These are phyloP conservation scores for Hermetia illucens DNA, from an alignment of 1,140 invertebrate species.

Conservation along the genomic window DNA sequence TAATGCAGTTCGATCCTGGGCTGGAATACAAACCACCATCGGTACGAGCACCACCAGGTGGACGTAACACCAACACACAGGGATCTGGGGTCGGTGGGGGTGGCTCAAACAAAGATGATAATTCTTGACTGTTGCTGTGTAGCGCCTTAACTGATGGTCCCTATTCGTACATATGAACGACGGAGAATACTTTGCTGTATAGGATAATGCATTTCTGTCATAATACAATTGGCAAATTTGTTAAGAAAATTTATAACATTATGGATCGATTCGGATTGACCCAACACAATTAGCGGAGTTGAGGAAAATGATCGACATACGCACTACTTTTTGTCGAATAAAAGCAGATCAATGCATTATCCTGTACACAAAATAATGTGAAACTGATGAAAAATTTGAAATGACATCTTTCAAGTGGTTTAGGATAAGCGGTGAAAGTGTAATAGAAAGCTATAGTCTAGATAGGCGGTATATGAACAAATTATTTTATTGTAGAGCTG, in stretches of 20 bases:
- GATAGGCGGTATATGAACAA: no score
- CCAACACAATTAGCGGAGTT: no score
- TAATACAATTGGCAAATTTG: conserved; percentile 6
- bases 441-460: no score
- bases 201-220: conserved; percentile 23
- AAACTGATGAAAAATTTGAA: no score
- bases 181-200: conserved; percentile 22
- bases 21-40: conserved; percentile 83
- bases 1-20: conserved; percentile 94
- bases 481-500: no score
- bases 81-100: conserved; percentile 38
- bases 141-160: conserved; percentile 88
- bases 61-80: conserved; percentile 30
- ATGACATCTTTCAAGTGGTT: no score
- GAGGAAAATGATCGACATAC: conserved; percentile 5
- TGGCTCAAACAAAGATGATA: conserved; percentile 67
- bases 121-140: conserved; percentile 97
- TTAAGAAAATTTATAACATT: conserved; percentile 11
- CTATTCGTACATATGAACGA: conserved; percentile 48
- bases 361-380: no score
- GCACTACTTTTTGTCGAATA: conserved; percentile 2
- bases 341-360: conserved; percentile 14
- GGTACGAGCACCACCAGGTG: conserved; percentile 35
- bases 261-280: neutral
- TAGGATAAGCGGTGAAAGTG: no score